A percentile compares a stretch with the other conserved stretches of the same genome.
Evolutionary conservation across 2,888 invertebrate genomes (phyloP).

Genomic region (Coelogynopora nodosa): DNA sequence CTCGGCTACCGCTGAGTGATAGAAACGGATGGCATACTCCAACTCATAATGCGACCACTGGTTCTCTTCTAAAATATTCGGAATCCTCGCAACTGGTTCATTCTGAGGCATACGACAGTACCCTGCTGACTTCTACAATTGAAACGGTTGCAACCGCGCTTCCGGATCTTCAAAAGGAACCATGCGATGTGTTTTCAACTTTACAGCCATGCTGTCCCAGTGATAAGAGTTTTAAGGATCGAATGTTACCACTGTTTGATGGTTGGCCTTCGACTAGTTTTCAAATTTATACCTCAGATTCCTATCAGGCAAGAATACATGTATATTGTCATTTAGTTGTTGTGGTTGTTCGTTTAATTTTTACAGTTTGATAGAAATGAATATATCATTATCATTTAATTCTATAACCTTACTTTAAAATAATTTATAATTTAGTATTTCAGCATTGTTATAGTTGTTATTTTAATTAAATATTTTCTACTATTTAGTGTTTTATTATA

Average conservation of each 20-base stretch:
- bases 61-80: not conserved
- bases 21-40: not conserved
- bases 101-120: too few relatives aligned
- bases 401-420: too few relatives aligned
- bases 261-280: constrained; percentile 8
- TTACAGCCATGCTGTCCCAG: not conserved
- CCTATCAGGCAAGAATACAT: constrained; percentile 8
- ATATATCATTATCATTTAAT: too few relatives aligned
- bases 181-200: not conserved
- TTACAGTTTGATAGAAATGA: too few relatives aligned
- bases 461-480: too few relatives aligned
- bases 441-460: too few relatives aligned
- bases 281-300: not conserved
- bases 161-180: too few relatives aligned
- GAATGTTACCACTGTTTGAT: not conserved
- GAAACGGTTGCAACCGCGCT: too few relatives aligned
- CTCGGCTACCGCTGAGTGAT: not conserved
- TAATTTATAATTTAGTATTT: too few relatives aligned
- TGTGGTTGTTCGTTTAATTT: too few relatives aligned
- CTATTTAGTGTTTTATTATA: too few relatives aligned
- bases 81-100: not conserved
- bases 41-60: not conserved
- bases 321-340: not conserved
- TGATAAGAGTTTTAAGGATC: not conserved
- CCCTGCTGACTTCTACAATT: too few relatives aligned